Base-by-base conservation (phyloP, 2,888 invertebrate species). In the Tiliacea citrago region DNA sequence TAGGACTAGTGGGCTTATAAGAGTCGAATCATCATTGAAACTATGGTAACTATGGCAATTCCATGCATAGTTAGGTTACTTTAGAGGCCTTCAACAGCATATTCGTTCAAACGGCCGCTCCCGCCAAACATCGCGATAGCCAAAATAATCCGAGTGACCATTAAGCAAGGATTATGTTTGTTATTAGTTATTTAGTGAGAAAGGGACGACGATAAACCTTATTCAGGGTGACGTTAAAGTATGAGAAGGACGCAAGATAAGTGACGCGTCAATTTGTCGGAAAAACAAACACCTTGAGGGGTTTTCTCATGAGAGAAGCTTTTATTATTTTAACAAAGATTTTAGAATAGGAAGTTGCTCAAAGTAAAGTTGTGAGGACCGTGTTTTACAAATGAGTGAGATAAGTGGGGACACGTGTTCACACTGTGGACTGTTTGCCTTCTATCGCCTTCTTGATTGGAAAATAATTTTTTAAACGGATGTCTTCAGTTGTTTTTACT, bases 221-320 rank as follows among this genome's bases (percentile, higher is more conserved):
- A 39, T 24, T 60, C 45, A 7, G 24, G 12, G 13, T 47, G 12
- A 16, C 13, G 9, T 51, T 24, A 18, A 60, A 51, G 87, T 70
- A 77, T 73, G 86, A 91, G 60, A 84, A 87, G 85, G 87, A 91
- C 81, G 81, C 83, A 75, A 61, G 86, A 77, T 84, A 85, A 89
- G 86, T 91, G 91, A 91, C 90, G 90, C 89, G 91, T 90, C 91
- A 89, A 93, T 92, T 92, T 94, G 91, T 93, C 89, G 88, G 91
- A 89, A 90, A 91, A 90, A 91, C 92, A 91, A 91, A 93, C 90
- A 91, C 82, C 89, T 92, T 88, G 85, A 78, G 83, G 75, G 73
- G 85, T 68, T 81, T 83, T 83, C 80, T 79, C 83, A 84, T 68
- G 57, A 58, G 77, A 75, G 53, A 69, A 47, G 67, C 35, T 35